Evolutionary conservation across 2,113 vertebrate genomes (phyloP).

Genomic region (Pteronura brasiliensis): DNA sequence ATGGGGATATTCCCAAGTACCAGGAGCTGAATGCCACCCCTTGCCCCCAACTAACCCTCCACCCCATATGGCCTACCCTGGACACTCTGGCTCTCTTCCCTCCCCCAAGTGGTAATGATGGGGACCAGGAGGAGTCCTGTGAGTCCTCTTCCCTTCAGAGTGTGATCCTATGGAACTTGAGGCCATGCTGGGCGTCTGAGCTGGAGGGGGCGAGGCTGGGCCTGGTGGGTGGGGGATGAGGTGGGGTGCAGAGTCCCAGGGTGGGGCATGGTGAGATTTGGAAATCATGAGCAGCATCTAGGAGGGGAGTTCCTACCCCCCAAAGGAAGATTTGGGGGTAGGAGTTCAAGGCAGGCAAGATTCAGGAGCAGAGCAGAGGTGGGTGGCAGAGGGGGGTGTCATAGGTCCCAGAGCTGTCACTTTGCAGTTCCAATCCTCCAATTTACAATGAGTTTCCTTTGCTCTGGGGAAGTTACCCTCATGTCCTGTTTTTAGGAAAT

Average conservation of each 20-base stretch:
- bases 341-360: neutral
- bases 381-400: neutral
- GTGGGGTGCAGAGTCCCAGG: neutral
- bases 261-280: neutral
- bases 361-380: neutral
- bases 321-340: neutral
- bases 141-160: neutral
- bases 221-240: neutral
- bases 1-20: neutral
- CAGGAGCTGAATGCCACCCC: neutral
- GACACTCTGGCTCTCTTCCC: neutral
- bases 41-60: too few species aligned
- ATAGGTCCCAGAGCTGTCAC: neutral
- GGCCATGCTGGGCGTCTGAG: neutral
- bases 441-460: neutral
- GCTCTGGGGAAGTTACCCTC: neutral
- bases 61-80: neutral
- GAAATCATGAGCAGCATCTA: too few species aligned
- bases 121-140: neutral
- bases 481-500: neutral
- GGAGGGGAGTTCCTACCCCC: neutral
- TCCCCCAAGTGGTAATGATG: neutral
- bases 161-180: neutral
- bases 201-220: neutral
- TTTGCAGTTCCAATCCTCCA: neutral